A percentile compares a stretch with the other conserved stretches of the same genome.
Evolutionary conservation across 2,113 vertebrate genomes (phyloP).

Genomic region (Oceanodroma tethys): DNA sequence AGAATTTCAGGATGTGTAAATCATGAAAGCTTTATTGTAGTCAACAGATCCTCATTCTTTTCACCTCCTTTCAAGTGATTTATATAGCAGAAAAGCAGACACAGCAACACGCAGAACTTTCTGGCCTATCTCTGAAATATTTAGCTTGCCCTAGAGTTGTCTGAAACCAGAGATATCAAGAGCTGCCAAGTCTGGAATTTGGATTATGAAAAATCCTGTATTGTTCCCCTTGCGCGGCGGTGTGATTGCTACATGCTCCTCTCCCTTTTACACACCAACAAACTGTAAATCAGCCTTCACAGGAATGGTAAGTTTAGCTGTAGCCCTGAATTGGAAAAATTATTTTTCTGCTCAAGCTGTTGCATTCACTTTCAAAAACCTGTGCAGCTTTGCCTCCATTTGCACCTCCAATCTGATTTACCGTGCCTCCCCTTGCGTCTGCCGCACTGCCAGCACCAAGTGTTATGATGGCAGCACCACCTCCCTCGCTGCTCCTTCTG

Average conservation of each 20-base stretch:
- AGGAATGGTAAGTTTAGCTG: neutral
- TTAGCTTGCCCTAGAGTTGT: neutral
- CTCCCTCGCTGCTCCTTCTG: neutral
- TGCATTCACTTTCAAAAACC: neutral
- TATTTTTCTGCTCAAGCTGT: neutral
- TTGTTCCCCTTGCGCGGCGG: neutral
- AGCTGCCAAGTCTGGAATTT: neutral
- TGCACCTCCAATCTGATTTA: rapidly evolving
- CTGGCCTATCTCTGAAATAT: neutral
- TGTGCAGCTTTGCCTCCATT: rapidly evolving
- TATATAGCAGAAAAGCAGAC: neutral
- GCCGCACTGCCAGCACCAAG: neutral
- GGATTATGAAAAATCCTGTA: neutral
- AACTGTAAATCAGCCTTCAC: neutral
- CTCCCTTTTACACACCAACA: neutral
- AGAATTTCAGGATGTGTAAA: neutral
- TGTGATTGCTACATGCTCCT: neutral
- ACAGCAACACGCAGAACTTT: neutral
- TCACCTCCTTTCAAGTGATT: neutral
- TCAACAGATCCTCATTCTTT: neutral
- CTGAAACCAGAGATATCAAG: neutral
- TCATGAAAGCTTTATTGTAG: neutral
- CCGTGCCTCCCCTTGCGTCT: neutral
- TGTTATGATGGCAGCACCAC: too few species aligned
- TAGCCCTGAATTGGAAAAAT: neutral